phyloP scores from a whole-genome alignment of 2,888 invertebrate species.

The Agriopis leucophaearia region DNA sequence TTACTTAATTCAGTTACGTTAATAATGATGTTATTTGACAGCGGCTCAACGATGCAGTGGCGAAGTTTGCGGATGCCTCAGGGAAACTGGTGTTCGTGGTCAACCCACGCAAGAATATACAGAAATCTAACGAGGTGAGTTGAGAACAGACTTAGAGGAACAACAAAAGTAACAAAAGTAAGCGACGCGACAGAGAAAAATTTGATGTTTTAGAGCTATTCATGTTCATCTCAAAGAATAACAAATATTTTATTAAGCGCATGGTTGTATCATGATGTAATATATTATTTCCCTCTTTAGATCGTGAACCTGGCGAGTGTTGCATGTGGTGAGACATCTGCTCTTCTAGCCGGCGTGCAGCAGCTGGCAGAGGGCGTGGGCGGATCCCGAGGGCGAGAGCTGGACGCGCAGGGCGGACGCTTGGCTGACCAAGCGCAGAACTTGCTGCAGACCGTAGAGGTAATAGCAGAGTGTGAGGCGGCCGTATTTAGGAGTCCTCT shows the following conservation, averaged over 20 bases:
- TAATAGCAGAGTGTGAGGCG: slow-evolving; percentile 13
- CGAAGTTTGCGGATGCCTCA: slow-evolving; percentile 52
- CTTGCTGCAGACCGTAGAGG: slow-evolving; percentile 60
- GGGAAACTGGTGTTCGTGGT: slow-evolving; percentile 48
- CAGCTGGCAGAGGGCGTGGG: slow-evolving; percentile 49
- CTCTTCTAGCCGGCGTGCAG: slow-evolving; percentile 54
- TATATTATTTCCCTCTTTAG: slow-evolving; percentile 43
- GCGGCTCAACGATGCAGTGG: slow-evolving; percentile 47
- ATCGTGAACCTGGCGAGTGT: slow-evolving; percentile 53
- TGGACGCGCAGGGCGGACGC: slow-evolving; percentile 50
- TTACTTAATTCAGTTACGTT: background rate
- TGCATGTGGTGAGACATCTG: slow-evolving; percentile 54
- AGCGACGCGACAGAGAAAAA: background rate
- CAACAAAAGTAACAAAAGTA: background rate
- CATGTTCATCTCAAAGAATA: no score
- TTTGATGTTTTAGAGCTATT: background rate
- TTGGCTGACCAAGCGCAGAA: slow-evolving; percentile 59
- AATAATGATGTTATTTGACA: background rate
- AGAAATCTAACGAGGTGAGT: slow-evolving; percentile 57
- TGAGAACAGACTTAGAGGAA: background rate
- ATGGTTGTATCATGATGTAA: background rate
- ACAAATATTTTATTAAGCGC: no score
- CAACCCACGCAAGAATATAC: slow-evolving; percentile 48
- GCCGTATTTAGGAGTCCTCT: background rate
- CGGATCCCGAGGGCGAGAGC: slow-evolving; percentile 42